Conservation (phyloP, 1,140 invertebrate genomes). For the Muscidifurax raptorellus region DNA sequence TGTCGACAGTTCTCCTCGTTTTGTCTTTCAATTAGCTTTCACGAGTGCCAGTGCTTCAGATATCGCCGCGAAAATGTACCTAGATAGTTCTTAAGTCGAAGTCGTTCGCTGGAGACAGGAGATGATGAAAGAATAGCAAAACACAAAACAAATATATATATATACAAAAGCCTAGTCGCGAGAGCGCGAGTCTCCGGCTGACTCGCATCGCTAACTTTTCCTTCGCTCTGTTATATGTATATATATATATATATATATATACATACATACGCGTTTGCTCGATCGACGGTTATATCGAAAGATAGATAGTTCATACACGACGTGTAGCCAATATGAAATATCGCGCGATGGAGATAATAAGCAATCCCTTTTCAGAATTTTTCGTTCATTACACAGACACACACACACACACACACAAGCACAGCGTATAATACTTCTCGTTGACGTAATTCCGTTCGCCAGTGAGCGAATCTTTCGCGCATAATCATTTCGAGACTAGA, state of each 20-base stretch:
- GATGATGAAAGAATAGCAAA: background rate
- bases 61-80: slow-evolving; percentile 36
- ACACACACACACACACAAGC: background rate
- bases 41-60: slow-evolving; percentile 53
- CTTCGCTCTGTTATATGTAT: background rate
- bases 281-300: too few species aligned
- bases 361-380: background rate
- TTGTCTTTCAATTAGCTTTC: slow-evolving; percentile 43
- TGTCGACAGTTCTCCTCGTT: background rate
- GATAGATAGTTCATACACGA: too few species aligned
- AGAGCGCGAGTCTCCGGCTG: background rate
- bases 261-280: background rate
- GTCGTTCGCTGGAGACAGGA: background rate
- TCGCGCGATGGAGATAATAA: background rate
- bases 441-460: background rate
- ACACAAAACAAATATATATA: background rate
- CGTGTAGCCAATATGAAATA: slow-evolving; percentile 8
- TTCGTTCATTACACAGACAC: background rate
- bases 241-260: background rate
- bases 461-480: background rate
- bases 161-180: slow-evolving; percentile 38
- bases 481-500: background rate
- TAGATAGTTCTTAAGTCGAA: slow-evolving; percentile 40
- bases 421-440: background rate
- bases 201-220: slow-evolving; percentile 7